Evolutionary conservation across 2,888 invertebrate species (phyloP), one percentile per base, ranked within the genome.

Genomic region (Plemyria rubiginata): DNA sequence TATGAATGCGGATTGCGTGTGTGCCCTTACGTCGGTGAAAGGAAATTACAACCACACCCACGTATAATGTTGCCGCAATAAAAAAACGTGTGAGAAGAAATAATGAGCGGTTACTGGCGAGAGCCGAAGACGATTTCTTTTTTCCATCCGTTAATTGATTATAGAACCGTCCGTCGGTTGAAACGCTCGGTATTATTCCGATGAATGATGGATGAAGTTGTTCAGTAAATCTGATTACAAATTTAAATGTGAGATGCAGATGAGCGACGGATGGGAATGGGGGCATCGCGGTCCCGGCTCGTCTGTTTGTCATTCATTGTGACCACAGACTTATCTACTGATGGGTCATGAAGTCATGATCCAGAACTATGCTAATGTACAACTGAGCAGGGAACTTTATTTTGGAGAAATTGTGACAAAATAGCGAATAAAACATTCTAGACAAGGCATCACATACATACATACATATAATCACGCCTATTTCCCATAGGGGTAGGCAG

Each of bases 1-100:
- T 62, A 54, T 54, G 64, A 67, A 67, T 66, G 60, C 48, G 70
- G 79, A 90, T 89, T 87, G 91, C 92, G 90, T 92, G 92, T 92
- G 92, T 92, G 92, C 92, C 92, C 92, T 92, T 90, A 90, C 91
- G 86, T 92, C 91, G 88, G 92, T 92, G 92, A 92, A 92, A 92
- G 92, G 92, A 92, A 92, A 92, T 91, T 92, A 92, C 92, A 92
- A 92, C 92, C 92, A 92, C 92, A 92, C 92, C 92, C 92, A 92
- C 92, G 92, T 91, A 91, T 91, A 91, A 91, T 91, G 91, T 90
- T 91, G 91, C 90, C 81, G 87, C 89, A 90, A 90, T 90, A 92
- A 92, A 92, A 72, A 92, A 92, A 92, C 86, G 90, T 91, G 92
- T 88, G 90, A 91, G 91, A 90, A 87, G 91, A 89, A 90, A 92